These are phyloP conservation scores for Xestia rhomboidea DNA, from an alignment of 2,888 invertebrate species.

Conservation along the genomic window DNA sequence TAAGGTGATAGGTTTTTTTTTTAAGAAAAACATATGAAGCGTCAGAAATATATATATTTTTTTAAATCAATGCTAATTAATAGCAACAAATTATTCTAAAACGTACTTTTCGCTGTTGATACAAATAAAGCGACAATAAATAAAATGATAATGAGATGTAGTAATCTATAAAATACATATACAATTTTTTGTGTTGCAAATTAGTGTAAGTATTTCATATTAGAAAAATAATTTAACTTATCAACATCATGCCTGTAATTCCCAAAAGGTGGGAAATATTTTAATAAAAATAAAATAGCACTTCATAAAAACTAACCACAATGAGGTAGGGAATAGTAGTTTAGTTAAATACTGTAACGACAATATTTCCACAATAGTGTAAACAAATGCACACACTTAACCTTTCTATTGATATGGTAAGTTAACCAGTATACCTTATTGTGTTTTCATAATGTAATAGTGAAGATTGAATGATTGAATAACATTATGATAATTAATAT, in stretches of 20 bases:
- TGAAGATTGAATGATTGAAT: slow-evolving; percentile 55
- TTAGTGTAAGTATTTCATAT: background rate
- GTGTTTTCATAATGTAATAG: slow-evolving; percentile 57
- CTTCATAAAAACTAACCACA: slow-evolving; percentile 53
- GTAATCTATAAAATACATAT: background rate
- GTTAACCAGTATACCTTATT: slow-evolving; percentile 62
- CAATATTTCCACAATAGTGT: slow-evolving; percentile 54
- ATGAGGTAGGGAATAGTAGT: slow-evolving; percentile 68
- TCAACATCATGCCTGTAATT: background rate
- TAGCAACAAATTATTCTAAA: slow-evolving; percentile 20
- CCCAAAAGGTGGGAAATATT: background rate
- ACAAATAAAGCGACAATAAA: slow-evolving; percentile 12
- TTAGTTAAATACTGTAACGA: slow-evolving; percentile 68
- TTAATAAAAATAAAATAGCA: slow-evolving; percentile 42
- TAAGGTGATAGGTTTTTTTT: background rate
- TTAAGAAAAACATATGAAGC: background rate
- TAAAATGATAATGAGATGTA: slow-evolving; percentile 21
- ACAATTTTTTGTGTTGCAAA: background rate
- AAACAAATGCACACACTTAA: slow-evolving; percentile 70
- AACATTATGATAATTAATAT: slow-evolving; percentile 44
- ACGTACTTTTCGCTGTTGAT: slow-evolving; percentile 20
- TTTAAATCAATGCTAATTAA: slow-evolving; percentile 15
- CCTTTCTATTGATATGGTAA: slow-evolving; percentile 67
- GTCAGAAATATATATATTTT: slow-evolving; percentile 8
- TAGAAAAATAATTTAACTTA: slow-evolving; percentile 14